Conservation (phyloP, 2,888 invertebrate species). For the Oscheius sp. region DNA sequence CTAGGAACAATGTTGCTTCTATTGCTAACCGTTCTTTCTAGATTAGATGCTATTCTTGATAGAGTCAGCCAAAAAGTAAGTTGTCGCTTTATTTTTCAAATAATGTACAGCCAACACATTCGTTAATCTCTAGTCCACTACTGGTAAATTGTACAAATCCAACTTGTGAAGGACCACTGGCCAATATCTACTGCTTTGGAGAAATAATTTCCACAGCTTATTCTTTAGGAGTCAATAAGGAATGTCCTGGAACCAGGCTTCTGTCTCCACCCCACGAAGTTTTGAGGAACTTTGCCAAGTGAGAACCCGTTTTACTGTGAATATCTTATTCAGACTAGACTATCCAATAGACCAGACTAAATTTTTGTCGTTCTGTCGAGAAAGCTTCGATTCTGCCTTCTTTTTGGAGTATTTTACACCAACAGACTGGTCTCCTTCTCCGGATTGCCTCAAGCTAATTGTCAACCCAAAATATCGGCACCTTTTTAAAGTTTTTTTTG, state of each 20-base stretch:
- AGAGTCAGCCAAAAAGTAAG: slow-evolving; percentile 1
- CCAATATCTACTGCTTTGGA: slow-evolving; percentile 60
- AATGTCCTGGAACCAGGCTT: slow-evolving; percentile 63
- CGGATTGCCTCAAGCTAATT: slow-evolving; percentile 40
- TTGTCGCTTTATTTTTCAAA: neutral
- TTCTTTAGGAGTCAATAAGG: slow-evolving; percentile 53
- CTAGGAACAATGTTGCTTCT: slow-evolving; percentile 12
- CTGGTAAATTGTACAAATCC: slow-evolving; percentile 51
- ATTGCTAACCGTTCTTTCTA: neutral
- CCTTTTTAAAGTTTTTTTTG: neutral
- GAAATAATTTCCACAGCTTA: slow-evolving; percentile 47
- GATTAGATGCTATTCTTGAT: neutral
- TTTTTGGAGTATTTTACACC: slow-evolving; percentile 52
- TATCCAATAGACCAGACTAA: slow-evolving; percentile 45
- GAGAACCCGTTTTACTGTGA: neutral
- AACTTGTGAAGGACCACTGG: slow-evolving; percentile 57
- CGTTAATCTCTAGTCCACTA: slow-evolving; percentile 32
- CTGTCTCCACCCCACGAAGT: slow-evolving; percentile 46
- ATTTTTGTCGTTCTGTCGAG: slow-evolving; percentile 59
- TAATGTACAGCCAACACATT: neutral
- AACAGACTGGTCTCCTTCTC: slow-evolving; percentile 55
- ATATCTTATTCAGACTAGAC: slow-evolving; percentile 42
- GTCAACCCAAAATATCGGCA: slow-evolving; percentile 1
- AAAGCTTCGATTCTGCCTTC: slow-evolving; percentile 52
- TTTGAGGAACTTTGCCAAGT: slow-evolving; percentile 47